Base-by-base conservation (phyloP, 2,797 vertebrate species). In the Sternarchorhynchus goeldii region DNA sequence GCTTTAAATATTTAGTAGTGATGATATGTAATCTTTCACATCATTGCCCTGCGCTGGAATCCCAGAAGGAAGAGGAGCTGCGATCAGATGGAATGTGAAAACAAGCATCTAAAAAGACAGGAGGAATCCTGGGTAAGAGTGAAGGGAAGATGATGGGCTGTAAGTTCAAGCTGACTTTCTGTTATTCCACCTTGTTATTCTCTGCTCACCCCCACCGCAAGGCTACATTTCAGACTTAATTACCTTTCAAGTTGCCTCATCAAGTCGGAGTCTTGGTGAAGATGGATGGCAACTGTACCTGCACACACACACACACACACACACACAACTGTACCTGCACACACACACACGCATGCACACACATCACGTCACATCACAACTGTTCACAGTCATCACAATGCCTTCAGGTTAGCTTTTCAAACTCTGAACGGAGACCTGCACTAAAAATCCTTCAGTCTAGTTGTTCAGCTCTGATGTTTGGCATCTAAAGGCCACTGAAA, bases 201-300 rank as follows among this genome's bases (percentile, higher is more conserved):
- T 85, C 84, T 88, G 76, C 86, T 82, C 90, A 88, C 84, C 76
- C 88, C 85, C 87, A 88, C 86, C 81, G 89, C 82, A 87, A 84
- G 85, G 86, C 90, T 91, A 92, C 90, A 92, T 91, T 90, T 93
- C 91, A 93, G 91, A 92, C 87, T 88, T 92, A 92, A 94, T 93
- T 91, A 93, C 91, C 90, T 92, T 90, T 93, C 90, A 89, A 90
- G 88, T 91, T 88, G 88, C 88, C 90, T 92, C 91, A 91, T 93
- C 91, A 92, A 92, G 90, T 90, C 88, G 71, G 78, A 75, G 86
- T 89, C 88, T 88, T 89, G 90, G 90, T 89, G 92, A 91, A 91
- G 92, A 92, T 88, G 84, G 89, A 93, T 90, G 87, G 84, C 79
- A 82, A 71, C 59, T 12, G 8, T 12, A 12, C 6, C 7, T 12